Base-by-base conservation (phyloP, 1,140 invertebrate genomes). In the Drosophila gunungcola region DNA sequence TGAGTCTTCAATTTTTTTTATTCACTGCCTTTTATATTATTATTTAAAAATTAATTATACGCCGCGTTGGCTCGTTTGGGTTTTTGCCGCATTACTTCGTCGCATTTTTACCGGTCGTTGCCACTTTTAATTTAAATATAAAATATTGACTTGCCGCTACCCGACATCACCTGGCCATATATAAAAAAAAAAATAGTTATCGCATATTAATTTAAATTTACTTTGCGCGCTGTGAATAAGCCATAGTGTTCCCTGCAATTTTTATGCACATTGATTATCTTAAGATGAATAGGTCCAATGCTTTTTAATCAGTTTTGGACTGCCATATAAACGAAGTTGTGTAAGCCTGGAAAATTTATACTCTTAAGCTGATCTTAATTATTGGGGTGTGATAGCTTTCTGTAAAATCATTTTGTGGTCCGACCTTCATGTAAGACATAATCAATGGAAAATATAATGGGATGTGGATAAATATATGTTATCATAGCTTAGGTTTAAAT, bases 31-130 rank as follows among this genome's bases (percentile, higher is more conserved):
- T 86, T 78, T 78, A 77, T 86, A 86, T 81, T 81, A 82, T 82
- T 82, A 82, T 86, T 86, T 82, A 82, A 86, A 86, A 86, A 86
- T 86, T 88, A 86, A 86, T 86, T 86, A 86, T 65, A 79, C 63
- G 83, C 83, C 83, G 61, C 69, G 67, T 57, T 67, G 60, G 41
- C 70, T 74, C 69, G 64, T 64, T 60, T 48, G 45, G 57, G 29
- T 57, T 81, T 81, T 65, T 72, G 60, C 29, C 42, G 45, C 57
- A 61, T 67, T 69, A 74, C 69, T 62, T 74, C 54, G 45, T 32
- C 38, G 60, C 65, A 38, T 70, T 77, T 77, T 58, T 61, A 46
- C 43, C 52, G 34, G 9, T 34, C 63, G 58, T 41, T 74, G 16
- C 52, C 49, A 25, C 48, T 75, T 83, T 83, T 74, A 78, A 83